Evolutionary conservation across 2,797 vertebrate genomes (phyloP).

Genomic region (Chaetophractus vellerosus): DNA sequence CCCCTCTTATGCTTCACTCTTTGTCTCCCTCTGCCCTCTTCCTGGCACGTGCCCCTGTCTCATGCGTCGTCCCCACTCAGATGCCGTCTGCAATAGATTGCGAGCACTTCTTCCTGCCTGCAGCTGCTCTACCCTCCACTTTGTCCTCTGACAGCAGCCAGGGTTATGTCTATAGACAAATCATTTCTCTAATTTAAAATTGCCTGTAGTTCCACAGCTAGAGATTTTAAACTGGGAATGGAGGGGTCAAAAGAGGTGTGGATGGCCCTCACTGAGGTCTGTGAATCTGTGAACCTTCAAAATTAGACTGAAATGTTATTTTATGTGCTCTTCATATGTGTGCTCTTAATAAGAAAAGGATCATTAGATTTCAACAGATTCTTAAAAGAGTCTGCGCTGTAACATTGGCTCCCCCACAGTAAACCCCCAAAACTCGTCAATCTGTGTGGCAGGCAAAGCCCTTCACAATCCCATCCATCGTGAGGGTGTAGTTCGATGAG

Average conservation of each 20-base stretch:
- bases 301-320: neutral
- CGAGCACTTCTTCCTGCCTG: too few species aligned
- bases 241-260: neutral
- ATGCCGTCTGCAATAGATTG: neutral
- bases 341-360: constrained; percentile 14
- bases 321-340: neutral
- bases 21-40: neutral
- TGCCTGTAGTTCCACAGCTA: neutral
- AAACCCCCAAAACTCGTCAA: neutral
- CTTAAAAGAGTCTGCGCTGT: neutral
- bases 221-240: neutral
- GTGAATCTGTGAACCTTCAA: neutral
- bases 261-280: neutral
- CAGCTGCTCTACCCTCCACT: neutral
- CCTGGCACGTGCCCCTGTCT: too few species aligned
- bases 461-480: too few species aligned
- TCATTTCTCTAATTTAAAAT: neutral
- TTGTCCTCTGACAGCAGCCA: neutral
- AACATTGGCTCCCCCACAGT: rapidly evolving
- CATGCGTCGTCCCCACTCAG: neutral
- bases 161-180: neutral
- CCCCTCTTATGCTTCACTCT: neutral
- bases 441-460: neutral
- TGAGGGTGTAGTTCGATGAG: rapidly evolving
- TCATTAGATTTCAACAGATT: neutral